Evolutionary conservation across 2,888 invertebrate genomes (phyloP).

Genomic region (Hyposoter dolosus): DNA sequence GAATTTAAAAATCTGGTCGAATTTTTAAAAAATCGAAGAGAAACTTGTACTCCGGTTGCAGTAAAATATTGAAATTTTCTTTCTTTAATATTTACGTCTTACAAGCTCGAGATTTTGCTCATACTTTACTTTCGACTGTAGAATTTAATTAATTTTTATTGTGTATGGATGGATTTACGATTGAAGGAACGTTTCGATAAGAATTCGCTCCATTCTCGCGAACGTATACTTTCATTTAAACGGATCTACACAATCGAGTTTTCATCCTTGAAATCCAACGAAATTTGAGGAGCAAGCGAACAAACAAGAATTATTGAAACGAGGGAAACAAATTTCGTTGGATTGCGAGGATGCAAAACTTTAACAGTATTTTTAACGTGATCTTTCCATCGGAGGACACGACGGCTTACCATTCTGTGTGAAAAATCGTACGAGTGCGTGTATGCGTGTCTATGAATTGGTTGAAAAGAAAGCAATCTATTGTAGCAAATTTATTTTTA

Average conservation of each 20-base stretch:
- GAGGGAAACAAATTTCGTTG: conserved; percentile 30
- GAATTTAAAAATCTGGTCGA: background rate
- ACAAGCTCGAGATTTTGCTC: background rate
- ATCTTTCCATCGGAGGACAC: background rate
- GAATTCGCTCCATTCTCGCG: background rate
- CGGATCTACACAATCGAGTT: background rate
- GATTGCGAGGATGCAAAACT: background rate
- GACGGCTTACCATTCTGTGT: background rate
- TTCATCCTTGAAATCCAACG: background rate
- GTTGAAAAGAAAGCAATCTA: conserved; percentile 77
- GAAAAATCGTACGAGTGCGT: conserved; percentile 24
- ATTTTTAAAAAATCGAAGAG: background rate
- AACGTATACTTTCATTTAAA: background rate
- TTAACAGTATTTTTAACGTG: background rate
- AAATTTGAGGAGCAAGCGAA: background rate
- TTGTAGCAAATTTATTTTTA: conserved; percentile 82
- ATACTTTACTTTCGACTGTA: background rate
- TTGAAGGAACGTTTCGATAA: background rate
- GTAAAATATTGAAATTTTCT: background rate
- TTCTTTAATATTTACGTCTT: background rate
- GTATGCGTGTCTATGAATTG: conserved; percentile 72
- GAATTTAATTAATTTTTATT: background rate
- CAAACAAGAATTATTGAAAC: background rate
- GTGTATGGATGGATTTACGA: background rate
- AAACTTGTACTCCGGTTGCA: background rate